Evolutionary conservation across 2,113 vertebrate genomes (phyloP).

Genomic region (Urocolius indicus): DNA sequence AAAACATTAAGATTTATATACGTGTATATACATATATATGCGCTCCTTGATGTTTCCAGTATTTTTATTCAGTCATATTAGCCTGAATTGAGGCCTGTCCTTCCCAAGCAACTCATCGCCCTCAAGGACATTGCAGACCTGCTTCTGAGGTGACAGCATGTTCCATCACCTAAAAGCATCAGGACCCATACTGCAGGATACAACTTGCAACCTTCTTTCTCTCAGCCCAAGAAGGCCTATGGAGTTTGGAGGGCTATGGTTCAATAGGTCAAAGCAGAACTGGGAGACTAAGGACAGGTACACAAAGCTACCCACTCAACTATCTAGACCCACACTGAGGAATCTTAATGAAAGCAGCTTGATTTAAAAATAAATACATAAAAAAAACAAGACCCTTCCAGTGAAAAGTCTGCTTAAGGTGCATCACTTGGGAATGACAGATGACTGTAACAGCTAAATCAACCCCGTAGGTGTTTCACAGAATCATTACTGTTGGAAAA

Average conservation of each 20-base stretch:
- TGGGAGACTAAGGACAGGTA: background rate
- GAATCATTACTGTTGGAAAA: too few relatives aligned
- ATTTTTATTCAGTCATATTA: background rate
- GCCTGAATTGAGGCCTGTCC: background rate
- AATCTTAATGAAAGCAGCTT: background rate
- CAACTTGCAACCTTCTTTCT: background rate
- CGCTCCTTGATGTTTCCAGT: background rate
- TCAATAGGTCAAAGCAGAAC: background rate
- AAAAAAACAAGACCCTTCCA: background rate
- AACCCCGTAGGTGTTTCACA: background rate
- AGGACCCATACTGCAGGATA: background rate
- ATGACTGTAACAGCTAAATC: background rate
- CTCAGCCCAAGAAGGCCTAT: background rate
- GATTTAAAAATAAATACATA: background rate
- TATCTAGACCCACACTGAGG: background rate
- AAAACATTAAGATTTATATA: background rate
- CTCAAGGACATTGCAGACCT: background rate
- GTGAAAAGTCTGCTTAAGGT: background rate
- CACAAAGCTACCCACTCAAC: background rate
- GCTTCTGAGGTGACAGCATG: background rate
- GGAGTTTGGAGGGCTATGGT: background rate
- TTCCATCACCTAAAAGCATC: background rate
- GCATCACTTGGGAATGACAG: accelerated
- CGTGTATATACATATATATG: background rate
- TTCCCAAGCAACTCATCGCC: background rate